Percentiles rank a stretch among this genome's conserved stretches.
Evolutionary conservation across 1,140 invertebrate species (phyloP).

Genomic region (Ctenoplectra terminalis): DNA sequence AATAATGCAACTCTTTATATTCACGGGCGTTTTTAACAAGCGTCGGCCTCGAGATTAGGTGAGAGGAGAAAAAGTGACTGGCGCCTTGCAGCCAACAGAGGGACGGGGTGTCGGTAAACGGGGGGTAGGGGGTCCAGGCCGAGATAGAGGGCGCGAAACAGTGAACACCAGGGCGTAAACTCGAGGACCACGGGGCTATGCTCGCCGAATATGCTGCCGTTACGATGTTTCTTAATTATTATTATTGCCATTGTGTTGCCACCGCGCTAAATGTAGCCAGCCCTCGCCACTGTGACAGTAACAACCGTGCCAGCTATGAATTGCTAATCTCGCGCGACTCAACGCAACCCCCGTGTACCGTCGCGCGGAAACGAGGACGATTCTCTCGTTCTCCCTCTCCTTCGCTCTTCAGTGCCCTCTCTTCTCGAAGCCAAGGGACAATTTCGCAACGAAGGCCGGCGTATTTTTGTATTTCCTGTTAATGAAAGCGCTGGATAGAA

Average conservation of each 20-base stretch:
- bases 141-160: slow-evolving; percentile 37
- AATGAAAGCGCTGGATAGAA: slow-evolving; percentile 59
- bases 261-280: slow-evolving; percentile 69
- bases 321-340: slow-evolving; percentile 79
- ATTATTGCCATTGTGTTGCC: slow-evolving; percentile 80
- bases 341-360: slow-evolving; percentile 44
- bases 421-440: slow-evolving; percentile 30
- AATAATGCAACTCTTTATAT: slow-evolving; percentile 84
- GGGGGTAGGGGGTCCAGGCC: slow-evolving; percentile 21
- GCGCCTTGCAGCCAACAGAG: neutral
- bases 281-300: slow-evolving; percentile 74
- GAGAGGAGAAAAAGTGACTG: slow-evolving; percentile 53
- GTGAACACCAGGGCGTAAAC: slow-evolving; percentile 51
- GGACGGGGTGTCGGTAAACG: neutral
- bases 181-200: slow-evolving; percentile 60
- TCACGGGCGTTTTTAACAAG: slow-evolving; percentile 82
- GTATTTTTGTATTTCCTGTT: slow-evolving; percentile 69
- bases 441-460: slow-evolving; percentile 48
- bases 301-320: slow-evolving; percentile 78
- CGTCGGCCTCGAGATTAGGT: slow-evolving; percentile 80
- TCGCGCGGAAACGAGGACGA: slow-evolving; percentile 30
- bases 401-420: neutral
- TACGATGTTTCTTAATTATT: slow-evolving; percentile 83
- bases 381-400: slow-evolving; percentile 18
- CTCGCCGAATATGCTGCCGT: slow-evolving; percentile 76